A percentile compares a stretch with the other conserved stretches of the same genome.
phyloP scores from a whole-genome alignment of 2,113 vertebrate species.

The Carettochelys insculpta region DNA sequence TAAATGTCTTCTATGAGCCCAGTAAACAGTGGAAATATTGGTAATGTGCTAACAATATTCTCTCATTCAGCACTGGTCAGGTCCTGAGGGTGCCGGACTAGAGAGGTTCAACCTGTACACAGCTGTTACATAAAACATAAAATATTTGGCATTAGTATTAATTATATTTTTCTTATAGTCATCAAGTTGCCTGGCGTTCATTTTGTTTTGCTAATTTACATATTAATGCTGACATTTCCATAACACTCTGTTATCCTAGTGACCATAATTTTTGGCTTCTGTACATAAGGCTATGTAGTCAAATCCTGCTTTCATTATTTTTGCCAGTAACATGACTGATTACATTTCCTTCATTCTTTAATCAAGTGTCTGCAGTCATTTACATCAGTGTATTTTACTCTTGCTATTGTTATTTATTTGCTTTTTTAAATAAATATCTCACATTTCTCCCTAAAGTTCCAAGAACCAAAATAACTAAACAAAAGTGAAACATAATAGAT shows the following conservation, averaged over 20 bases:
- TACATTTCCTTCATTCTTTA: background rate
- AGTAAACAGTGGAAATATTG: no score
- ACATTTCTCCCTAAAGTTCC: background rate
- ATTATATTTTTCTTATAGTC: background rate
- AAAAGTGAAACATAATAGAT: background rate
- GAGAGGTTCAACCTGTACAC: background rate
- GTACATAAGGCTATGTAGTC: background rate
- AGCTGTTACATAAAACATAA: background rate
- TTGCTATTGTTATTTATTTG: background rate
- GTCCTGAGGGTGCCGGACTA: no score
- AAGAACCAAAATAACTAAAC: background rate
- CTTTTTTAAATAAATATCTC: background rate
- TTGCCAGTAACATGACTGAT: background rate
- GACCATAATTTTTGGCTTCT: background rate
- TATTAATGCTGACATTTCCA: background rate
- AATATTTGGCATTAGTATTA: background rate
- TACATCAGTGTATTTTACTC: background rate
- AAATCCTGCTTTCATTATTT: background rate
- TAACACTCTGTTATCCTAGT: background rate
- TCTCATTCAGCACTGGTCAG: no score
- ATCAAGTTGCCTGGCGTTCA: background rate
- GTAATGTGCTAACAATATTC: no score
- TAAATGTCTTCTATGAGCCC: no score
- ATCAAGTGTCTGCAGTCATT: background rate
- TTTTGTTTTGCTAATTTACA: background rate